Conservation (phyloP, 2,888 invertebrate species). For the Temnothorax unifasciatus region DNA sequence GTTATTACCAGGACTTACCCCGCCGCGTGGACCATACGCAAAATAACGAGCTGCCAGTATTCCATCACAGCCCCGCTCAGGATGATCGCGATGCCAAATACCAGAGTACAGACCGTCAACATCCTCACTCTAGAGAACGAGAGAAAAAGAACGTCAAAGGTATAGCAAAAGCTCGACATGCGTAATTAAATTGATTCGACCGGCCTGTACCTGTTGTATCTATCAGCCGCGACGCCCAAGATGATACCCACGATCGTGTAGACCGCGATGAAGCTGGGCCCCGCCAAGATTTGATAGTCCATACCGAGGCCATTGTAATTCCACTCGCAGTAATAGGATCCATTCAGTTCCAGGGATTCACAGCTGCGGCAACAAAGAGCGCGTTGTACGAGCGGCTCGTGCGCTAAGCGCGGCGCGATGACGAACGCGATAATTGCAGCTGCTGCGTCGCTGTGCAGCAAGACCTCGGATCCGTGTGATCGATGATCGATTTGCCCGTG, state of each 20-base stretch:
- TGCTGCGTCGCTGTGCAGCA: background rate
- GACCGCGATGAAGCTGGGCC: slow-evolving; percentile 96
- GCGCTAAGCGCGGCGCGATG: background rate
- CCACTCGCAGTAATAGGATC: slow-evolving; percentile 95
- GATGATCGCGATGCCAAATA: slow-evolving; percentile 94
- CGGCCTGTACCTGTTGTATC: slow-evolving; percentile 86
- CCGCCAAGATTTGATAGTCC: slow-evolving; percentile 96
- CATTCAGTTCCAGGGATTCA: slow-evolving; percentile 89
- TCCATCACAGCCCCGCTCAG: slow-evolving; percentile 94
- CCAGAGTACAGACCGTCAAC: slow-evolving; percentile 92
- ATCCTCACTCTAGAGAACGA: slow-evolving; percentile 89
- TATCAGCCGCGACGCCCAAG: slow-evolving; percentile 94
- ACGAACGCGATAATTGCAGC: slow-evolving; percentile 9
- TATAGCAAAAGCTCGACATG: too few relatives aligned
- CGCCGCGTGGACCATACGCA: slow-evolving; percentile 95
- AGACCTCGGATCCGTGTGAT: background rate
- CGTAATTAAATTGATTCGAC: background rate
- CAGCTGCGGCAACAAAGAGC: slow-evolving; percentile 87
- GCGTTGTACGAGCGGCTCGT: background rate
- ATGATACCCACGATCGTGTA: slow-evolving; percentile 96
- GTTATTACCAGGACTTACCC: slow-evolving; percentile 87
- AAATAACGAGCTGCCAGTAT: slow-evolving; percentile 96
- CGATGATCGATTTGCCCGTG: background rate
- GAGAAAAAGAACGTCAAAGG: background rate
- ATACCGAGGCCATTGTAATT: slow-evolving; percentile 96